Evolutionary conservation across 2,888 invertebrate genomes (phyloP).

Genomic region (Drosophila flavopinicola): DNA sequence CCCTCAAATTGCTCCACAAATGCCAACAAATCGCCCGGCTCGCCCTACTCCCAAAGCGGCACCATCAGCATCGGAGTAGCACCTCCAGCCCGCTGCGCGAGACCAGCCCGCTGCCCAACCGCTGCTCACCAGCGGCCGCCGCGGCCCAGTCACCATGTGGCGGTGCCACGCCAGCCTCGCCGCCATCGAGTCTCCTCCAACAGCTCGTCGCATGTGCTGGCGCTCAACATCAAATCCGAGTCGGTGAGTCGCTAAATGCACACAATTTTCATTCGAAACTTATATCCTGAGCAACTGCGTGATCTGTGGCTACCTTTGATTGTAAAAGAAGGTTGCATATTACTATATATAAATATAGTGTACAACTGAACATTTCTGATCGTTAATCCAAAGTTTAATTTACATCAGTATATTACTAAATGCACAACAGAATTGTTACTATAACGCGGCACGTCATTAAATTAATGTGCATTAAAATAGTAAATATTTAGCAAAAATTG

Average conservation of each 20-base stretch:
- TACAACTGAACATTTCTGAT: too few relatives aligned
- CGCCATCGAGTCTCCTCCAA: constrained; percentile 53
- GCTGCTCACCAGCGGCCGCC: constrained; percentile 48
- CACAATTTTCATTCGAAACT: constrained; percentile 32
- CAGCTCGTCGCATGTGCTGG: constrained; percentile 68
- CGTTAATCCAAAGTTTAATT: background rate
- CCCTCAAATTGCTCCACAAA: constrained; percentile 79
- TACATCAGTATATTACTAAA: too few relatives aligned
- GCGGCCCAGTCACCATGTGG: constrained; percentile 58
- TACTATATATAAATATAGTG: too few relatives aligned
- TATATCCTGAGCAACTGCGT: constrained; percentile 63
- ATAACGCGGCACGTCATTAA: too few relatives aligned
- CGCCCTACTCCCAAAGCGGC: constrained; percentile 68
- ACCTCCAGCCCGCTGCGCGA: constrained; percentile 42
- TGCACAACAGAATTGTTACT: too few relatives aligned
- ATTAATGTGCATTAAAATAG: too few relatives aligned
- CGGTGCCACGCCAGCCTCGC: constrained; percentile 51
- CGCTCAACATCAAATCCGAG: constrained; percentile 82
- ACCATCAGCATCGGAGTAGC: constrained; percentile 53
- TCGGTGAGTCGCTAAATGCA: constrained; percentile 77
- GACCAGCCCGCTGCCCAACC: constrained; percentile 56
- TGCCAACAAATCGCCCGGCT: constrained; percentile 79
- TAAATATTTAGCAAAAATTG: too few relatives aligned
- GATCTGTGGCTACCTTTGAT: constrained; percentile 4
- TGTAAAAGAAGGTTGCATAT: too few relatives aligned